phyloP scores from a whole-genome alignment of 2,888 invertebrate species.

The Iphiclides podalirius region DNA sequence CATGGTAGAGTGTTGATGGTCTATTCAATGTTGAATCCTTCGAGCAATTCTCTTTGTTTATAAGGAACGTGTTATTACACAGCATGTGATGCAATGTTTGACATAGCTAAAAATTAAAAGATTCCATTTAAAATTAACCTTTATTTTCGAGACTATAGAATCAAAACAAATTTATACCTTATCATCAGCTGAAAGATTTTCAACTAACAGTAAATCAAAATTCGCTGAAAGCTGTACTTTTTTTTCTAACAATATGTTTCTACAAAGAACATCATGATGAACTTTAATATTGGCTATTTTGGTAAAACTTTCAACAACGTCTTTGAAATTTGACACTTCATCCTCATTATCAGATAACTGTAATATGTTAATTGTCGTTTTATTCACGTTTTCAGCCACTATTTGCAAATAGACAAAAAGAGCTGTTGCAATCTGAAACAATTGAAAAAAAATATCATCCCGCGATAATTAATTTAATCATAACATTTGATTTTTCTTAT shows the following conservation, averaged over 20 bases:
- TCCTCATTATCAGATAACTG: slow-evolving; percentile 30
- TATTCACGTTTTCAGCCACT: slow-evolving; percentile 40
- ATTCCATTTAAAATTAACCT: neutral
- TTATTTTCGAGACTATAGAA: neutral
- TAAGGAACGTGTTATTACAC: slow-evolving; percentile 35
- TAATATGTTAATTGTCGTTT: slow-evolving; percentile 32
- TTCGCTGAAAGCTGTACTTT: slow-evolving; percentile 22
- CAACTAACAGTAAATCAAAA: slow-evolving; percentile 33
- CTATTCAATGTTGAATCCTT: slow-evolving; percentile 21
- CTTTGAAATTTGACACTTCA: slow-evolving; percentile 22
- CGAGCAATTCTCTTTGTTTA: slow-evolving; percentile 32
- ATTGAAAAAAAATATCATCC: too few species aligned
- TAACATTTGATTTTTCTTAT: too few species aligned
- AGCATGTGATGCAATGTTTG: slow-evolving; percentile 32
- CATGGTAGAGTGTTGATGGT: slow-evolving; percentile 32
- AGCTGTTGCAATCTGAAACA: slow-evolving; percentile 33
- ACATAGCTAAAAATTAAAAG: slow-evolving; percentile 31
- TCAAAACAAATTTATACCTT: slow-evolving; percentile 30
- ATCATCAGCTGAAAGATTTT: slow-evolving; percentile 34
- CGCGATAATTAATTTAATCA: too few species aligned
- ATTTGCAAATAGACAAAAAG: slow-evolving; percentile 38
- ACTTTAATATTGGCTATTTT: slow-evolving; percentile 28
- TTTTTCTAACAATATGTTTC: slow-evolving; percentile 22
- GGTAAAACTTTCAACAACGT: slow-evolving; percentile 26
- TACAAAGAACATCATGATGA: slow-evolving; percentile 25